Percentiles rank a stretch among this genome's conserved stretches.
These are phyloP conservation scores for Biston betularia DNA, from an alignment of 2,888 invertebrate genomes.

Conservation along the genomic window DNA sequence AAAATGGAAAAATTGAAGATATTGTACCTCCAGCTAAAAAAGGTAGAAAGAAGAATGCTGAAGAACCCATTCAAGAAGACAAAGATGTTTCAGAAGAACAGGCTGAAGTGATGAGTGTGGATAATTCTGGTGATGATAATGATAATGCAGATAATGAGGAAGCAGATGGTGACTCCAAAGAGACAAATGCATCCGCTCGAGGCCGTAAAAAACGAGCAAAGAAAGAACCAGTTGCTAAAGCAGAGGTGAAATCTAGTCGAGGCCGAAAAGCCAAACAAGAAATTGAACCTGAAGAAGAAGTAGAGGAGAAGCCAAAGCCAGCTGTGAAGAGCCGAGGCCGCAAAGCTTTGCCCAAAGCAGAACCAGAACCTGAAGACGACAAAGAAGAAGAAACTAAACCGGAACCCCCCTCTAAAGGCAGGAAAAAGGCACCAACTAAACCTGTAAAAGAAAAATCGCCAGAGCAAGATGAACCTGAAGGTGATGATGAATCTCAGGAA, in stretches of 20 bases:
- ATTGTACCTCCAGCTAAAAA: constrained; percentile 65
- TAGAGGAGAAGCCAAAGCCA: constrained; percentile 65
- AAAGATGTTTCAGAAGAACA: constrained; percentile 46
- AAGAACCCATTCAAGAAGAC: constrained; percentile 54
- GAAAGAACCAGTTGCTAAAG: constrained; percentile 60
- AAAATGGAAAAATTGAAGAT: constrained; percentile 61
- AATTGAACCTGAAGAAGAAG: constrained; percentile 49
- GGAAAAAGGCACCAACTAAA: constrained; percentile 53
- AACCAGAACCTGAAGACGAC: constrained; percentile 47
- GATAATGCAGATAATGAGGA: constrained; percentile 62
- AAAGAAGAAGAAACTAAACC: constrained; percentile 64
- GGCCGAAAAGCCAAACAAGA: constrained; percentile 67
- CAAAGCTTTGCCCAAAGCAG: constrained; percentile 62
- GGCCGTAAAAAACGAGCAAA: constrained; percentile 72
- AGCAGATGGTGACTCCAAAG: constrained; percentile 64
- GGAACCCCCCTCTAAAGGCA: constrained; percentile 54
- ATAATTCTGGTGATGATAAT: constrained; percentile 65
- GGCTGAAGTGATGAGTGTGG: constrained; percentile 54
- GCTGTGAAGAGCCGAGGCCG: constrained; percentile 67
- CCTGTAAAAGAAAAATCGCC: constrained; percentile 57
- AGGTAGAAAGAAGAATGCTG: constrained; percentile 67
- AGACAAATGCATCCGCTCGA: constrained; percentile 53
- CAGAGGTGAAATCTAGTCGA: constrained; percentile 58
- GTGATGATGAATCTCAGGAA: constrained; percentile 54
- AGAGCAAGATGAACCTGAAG: constrained; percentile 51